Conservation (phyloP, 2,888 invertebrate species). For the Drosophila falleni region DNA sequence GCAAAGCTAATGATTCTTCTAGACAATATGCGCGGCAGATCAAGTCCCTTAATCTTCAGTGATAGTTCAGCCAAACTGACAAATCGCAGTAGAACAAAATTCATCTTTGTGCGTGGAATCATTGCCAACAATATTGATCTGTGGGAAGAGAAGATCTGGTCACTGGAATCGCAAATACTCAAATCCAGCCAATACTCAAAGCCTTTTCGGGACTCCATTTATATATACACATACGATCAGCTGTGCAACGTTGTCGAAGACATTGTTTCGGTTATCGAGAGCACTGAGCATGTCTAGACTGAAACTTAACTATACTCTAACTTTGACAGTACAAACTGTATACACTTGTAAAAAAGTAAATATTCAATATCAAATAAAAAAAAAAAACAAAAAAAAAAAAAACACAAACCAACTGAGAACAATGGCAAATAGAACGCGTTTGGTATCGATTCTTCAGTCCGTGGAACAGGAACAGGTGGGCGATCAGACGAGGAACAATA, state of each 20-base stretch:
- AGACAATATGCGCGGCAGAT: constrained; percentile 17
- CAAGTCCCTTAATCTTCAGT: neutral
- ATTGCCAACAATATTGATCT: constrained; percentile 63
- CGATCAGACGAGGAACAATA: constrained; percentile 14
- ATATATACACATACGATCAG: constrained; percentile 67
- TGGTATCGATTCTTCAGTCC: constrained; percentile 15
- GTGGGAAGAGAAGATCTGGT: constrained; percentile 61
- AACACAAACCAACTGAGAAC: neutral
- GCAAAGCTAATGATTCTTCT: constrained; percentile 37
- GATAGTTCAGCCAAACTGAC: constrained; percentile 33
- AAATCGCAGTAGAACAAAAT: constrained; percentile 45
- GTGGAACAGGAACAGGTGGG: neutral
- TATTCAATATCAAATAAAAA: neutral
- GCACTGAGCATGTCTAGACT: constrained; percentile 51
- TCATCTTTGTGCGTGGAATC: constrained; percentile 72
- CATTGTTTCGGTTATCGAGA: constrained; percentile 78
- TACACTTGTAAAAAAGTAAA: neutral
- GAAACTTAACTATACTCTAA: neutral
- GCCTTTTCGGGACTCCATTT: constrained; percentile 64
- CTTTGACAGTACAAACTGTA: constrained; percentile 4
- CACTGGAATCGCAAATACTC: constrained; percentile 42
- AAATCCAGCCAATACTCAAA: constrained; percentile 42
- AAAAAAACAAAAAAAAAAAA: neutral
- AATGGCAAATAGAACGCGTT: neutral
- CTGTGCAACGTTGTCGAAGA: constrained; percentile 73